These are phyloP conservation scores for Triops cancriformis DNA, from an alignment of 1,140 invertebrate genomes.

Conservation along the genomic window DNA sequence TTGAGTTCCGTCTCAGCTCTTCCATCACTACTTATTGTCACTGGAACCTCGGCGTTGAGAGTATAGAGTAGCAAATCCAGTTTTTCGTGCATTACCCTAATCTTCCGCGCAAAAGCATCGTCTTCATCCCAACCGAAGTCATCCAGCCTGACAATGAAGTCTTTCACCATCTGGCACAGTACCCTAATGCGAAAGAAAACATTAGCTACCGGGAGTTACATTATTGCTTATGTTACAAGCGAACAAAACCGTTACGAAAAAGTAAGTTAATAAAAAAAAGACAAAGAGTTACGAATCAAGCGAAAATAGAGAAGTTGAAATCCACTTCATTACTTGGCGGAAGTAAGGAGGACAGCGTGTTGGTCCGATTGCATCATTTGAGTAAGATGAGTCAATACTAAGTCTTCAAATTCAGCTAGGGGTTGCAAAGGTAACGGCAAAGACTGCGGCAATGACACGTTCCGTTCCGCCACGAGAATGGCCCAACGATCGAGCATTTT, in stretches of 20 bases:
- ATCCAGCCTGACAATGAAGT: constrained; percentile 53
- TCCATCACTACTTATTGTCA: constrained; percentile 10
- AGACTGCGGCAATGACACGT: constrained; percentile 49
- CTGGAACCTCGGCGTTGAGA: constrained; percentile 54
- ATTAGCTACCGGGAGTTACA: constrained; percentile 18
- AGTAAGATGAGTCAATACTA: constrained; percentile 67
- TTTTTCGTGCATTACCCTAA: constrained; percentile 65
- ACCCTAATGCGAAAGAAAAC: constrained; percentile 41
- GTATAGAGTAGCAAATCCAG: constrained; percentile 62
- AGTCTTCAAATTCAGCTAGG: constrained; percentile 61
- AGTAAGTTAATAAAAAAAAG: constrained; percentile 14
- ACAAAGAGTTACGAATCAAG: constrained; percentile 18
- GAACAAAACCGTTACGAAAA: neutral
- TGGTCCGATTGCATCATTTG: constrained; percentile 81
- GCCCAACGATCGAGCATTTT: constrained; percentile 74
- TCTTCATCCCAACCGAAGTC: constrained; percentile 31
- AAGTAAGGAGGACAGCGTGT: constrained; percentile 60
- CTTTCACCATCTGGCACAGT: constrained; percentile 70
- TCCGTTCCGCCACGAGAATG: constrained; percentile 46
- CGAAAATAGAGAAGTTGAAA: neutral
- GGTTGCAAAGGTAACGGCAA: constrained; percentile 37
- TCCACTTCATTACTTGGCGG: constrained; percentile 54
- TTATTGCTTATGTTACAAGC: neutral
- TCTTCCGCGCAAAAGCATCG: constrained; percentile 51
- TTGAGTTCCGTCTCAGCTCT: neutral